phyloP scores from a whole-genome alignment of 2,113 vertebrate genomes.

The Sapayoa aenigma region DNA sequence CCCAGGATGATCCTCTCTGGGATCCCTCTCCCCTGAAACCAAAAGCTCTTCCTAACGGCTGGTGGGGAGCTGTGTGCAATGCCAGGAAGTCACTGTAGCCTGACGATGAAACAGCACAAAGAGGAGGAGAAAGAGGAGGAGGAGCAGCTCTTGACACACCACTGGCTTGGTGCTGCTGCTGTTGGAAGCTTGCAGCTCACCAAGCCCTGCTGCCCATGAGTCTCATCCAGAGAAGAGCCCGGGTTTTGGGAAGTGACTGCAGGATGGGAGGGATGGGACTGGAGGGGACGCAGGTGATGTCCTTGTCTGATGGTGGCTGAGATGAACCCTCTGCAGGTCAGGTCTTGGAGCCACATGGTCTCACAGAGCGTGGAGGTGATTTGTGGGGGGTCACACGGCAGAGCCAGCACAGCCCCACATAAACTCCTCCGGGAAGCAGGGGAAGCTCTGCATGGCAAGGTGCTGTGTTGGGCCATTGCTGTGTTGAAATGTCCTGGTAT shows the following conservation, averaged over 20 bases:
- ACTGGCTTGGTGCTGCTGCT: neutral
- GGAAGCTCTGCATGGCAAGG: rapidly evolving
- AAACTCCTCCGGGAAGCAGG: neutral
- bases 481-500: neutral
- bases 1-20: neutral
- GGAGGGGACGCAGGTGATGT: rapidly evolving
- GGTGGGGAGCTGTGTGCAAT: neutral
- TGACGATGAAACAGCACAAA: neutral
- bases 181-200: neutral
- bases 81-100: constrained; percentile 29
- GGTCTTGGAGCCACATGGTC: neutral
- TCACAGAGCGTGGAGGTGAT: rapidly evolving
- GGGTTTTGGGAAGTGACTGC: neutral
- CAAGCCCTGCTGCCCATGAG: neutral
- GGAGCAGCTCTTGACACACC: neutral
- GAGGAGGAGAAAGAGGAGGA: neutral
- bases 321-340: neutral
- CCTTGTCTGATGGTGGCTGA: rapidly evolving
- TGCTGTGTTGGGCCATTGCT: rapidly evolving
- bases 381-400: rapidly evolving
- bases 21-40: neutral
- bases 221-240: neutral
- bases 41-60: neutral
- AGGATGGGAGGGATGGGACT: rapidly evolving
- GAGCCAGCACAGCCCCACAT: neutral